Conservation (phyloP, 2,113 vertebrate species). For the Talpa occidentalis region DNA sequence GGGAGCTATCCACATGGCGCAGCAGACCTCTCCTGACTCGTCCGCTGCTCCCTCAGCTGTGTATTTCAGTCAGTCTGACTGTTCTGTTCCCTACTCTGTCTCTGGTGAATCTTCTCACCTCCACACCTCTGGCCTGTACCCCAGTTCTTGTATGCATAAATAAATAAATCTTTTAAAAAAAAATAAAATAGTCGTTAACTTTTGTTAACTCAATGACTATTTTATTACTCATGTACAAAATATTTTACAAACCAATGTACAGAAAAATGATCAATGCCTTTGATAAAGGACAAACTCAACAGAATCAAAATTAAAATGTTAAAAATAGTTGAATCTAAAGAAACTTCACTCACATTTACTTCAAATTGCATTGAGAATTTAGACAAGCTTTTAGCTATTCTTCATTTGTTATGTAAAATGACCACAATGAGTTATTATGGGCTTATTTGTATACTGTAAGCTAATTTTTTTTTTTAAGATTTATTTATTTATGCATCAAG, state of each 20-base stretch:
- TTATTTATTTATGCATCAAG: no score
- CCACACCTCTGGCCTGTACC: no score
- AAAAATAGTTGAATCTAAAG: conserved; percentile 33
- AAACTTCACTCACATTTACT: conserved; percentile 11
- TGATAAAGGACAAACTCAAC: neutral
- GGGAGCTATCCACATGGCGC: no score
- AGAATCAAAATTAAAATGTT: conserved; percentile 8
- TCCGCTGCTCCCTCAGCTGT: no score
- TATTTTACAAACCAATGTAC: conserved; percentile 17
- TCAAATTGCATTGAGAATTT: neutral
- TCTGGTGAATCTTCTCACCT: no score
- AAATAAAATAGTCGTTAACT: no score
- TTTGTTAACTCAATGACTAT: neutral
- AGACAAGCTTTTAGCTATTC: neutral
- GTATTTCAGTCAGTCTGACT: no score
- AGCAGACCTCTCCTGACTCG: no score
- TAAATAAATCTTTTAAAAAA: no score
- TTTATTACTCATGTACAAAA: neutral
- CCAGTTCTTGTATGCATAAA: no score
- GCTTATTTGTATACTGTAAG: neutral
- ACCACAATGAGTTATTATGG: neutral
- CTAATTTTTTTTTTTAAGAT: no score
- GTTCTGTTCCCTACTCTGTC: no score
- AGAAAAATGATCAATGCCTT: neutral
- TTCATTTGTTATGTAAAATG: conserved; percentile 23